Percentiles rank a stretch among this genome's conserved stretches.
phyloP scores from a whole-genome alignment of 1,140 invertebrate species.

The Colletes gigas region DNA sequence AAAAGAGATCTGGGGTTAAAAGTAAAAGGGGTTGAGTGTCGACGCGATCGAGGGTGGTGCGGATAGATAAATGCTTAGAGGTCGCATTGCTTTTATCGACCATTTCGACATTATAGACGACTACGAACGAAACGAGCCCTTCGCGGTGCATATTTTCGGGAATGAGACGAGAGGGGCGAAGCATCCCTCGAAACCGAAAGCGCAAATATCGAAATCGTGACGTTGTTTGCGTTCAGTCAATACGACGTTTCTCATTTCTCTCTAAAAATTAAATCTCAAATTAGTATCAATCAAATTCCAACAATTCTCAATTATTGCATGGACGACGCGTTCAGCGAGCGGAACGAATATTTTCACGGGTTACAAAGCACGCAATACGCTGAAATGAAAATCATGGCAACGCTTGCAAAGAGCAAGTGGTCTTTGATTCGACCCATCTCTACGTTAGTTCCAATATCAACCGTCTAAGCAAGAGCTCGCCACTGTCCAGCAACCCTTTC shows the following conservation, averaged over 20 bases:
- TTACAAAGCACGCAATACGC: background rate
- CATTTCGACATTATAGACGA: conserved; percentile 52
- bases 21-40: conserved; percentile 55
- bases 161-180: conserved; percentile 18
- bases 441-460: conserved; percentile 73
- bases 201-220: background rate
- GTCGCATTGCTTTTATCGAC: conserved; percentile 53
- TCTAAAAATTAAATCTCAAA: background rate
- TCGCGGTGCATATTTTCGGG: background rate
- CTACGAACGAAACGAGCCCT: conserved; percentile 21
- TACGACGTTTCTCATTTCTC: no score
- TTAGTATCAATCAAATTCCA: background rate
- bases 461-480: conserved; percentile 80
- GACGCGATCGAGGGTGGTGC: conserved; percentile 12
- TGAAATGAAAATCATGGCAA: background rate
- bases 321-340: background rate
- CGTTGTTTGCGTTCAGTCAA: no score
- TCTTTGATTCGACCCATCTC: conserved; percentile 56
- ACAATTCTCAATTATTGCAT: background rate
- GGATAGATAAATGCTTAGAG: conserved; percentile 41
- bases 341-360: background rate
- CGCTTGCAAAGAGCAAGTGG: conserved; percentile 42
- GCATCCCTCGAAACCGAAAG: conserved; percentile 14
- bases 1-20: conserved; percentile 71
- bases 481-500: conserved; percentile 80